These are phyloP conservation scores for Pseudomyrmex pallidus DNA, from an alignment of 1,140 invertebrate genomes.

Conservation along the genomic window DNA sequence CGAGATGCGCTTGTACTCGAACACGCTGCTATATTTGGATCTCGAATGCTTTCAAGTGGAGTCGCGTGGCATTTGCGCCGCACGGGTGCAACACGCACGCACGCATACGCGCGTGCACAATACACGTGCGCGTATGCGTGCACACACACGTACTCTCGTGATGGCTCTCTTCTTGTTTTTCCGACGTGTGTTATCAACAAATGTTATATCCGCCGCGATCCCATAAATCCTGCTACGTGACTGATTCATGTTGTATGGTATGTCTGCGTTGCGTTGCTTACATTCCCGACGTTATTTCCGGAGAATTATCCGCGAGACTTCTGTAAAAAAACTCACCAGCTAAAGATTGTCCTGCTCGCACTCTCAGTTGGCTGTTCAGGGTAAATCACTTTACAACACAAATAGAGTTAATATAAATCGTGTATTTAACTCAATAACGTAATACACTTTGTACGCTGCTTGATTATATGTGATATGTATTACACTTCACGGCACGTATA, in stretches of 20 bases:
- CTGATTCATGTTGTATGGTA: not conserved
- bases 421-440: no score
- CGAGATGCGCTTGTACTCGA: not conserved
- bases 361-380: no score
- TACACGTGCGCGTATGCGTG: not conserved
- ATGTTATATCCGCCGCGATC: slow-evolving; percentile 1
- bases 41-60: slow-evolving; percentile 57
- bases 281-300: not conserved
- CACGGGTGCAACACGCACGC: slow-evolving; percentile 36
- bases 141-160: not conserved
- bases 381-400: no score
- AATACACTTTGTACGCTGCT: no score
- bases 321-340: no score
- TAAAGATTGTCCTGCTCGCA: no score
- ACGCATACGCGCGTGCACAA: not conserved
- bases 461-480: no score
- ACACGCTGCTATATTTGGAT: slow-evolving; percentile 72
- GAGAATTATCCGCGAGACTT: not conserved
- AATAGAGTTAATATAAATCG: no score
- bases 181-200: slow-evolving; percentile 20
- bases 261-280: not conserved
- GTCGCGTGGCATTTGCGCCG: slow-evolving; percentile 68
- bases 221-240: not conserved
- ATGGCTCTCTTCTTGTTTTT: not conserved
- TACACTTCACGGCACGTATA: no score